A percentile compares a stretch with the other conserved stretches of the same genome.
Evolutionary conservation across 2,888 invertebrate species (phyloP).

Genomic region (Dolichopus griseipennis): DNA sequence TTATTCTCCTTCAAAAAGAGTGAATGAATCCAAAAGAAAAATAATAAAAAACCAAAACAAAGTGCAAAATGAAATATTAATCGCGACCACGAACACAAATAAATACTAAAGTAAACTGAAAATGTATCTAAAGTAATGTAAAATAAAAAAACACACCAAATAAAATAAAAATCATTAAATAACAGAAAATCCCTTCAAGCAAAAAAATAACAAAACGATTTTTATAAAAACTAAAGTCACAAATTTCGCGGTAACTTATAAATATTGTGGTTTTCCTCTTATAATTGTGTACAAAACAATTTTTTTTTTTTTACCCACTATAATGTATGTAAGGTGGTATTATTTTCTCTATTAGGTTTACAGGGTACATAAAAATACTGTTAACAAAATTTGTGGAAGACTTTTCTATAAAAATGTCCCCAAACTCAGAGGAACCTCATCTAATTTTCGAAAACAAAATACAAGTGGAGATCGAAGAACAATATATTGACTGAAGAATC

Average conservation of each 20-base stretch:
- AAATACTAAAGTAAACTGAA: not conserved
- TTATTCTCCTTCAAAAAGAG: too few species aligned
- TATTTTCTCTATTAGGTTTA: too few species aligned
- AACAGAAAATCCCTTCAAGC: not conserved
- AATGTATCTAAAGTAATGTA: not conserved
- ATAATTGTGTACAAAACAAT: not conserved
- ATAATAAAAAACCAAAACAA: not conserved
- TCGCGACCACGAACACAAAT: constrained; percentile 1
- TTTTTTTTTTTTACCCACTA: not conserved
- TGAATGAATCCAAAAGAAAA: too few species aligned
- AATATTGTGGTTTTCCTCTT: constrained; percentile 4
- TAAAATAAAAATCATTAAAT: not conserved
- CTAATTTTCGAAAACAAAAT: too few species aligned
- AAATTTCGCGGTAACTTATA: constrained; percentile 4
- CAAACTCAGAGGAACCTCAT: too few species aligned
- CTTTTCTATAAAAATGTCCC: too few species aligned
- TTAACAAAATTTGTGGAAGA: too few species aligned
- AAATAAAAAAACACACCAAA: too few species aligned
- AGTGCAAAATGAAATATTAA: constrained; percentile 2
- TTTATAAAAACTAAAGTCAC: not conserved
- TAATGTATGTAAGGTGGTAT: too few species aligned
- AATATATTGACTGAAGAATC: too few species aligned
- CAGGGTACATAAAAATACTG: too few species aligned
- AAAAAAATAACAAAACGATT: not conserved
- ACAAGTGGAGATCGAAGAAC: too few species aligned